Percentiles rank a stretch among this genome's conserved stretches.
phyloP scores from a whole-genome alignment of 2,797 vertebrate genomes.

The Cirrhinus molitorella region DNA sequence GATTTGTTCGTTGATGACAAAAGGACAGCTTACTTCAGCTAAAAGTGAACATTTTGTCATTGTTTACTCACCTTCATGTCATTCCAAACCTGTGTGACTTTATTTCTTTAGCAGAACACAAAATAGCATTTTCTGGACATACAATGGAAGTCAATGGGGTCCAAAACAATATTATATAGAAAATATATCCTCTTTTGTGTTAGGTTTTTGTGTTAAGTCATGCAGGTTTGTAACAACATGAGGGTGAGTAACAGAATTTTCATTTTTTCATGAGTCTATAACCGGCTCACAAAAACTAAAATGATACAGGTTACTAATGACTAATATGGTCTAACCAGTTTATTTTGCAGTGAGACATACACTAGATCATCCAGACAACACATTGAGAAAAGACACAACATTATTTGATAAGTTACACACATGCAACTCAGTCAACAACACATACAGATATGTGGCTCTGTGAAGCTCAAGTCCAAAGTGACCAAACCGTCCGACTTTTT shows the following conservation, averaged over 20 bases:
- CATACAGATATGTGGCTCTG: conserved; percentile 43
- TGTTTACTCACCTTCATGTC: neutral
- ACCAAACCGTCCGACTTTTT: conserved; percentile 4
- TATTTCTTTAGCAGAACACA: neutral
- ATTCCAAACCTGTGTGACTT: neutral
- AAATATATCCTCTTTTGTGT: neutral
- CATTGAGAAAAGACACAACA: conserved; percentile 58
- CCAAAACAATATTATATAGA: neutral
- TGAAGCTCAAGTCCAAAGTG: conserved; percentile 41
- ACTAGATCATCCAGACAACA: conserved; percentile 60
- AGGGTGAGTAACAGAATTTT: neutral
- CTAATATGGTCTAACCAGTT: conserved; percentile 25
- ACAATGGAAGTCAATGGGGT: neutral
- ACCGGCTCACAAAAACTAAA: conserved; percentile 32
- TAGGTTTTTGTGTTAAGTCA: neutral
- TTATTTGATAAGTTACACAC: conserved; percentile 65
- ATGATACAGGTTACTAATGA: conserved; percentile 2
- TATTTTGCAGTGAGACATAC: conserved; percentile 61
- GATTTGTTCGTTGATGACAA: neutral
- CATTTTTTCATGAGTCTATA: neutral
- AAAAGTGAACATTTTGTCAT: neutral
- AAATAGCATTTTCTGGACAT: neutral
- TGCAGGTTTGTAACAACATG: neutral
- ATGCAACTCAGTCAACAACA: conserved; percentile 70
- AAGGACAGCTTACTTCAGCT: neutral